Percentiles rank a stretch among this genome's conserved stretches.
Conservation (phyloP, 2,797 vertebrate species). For the Pseudomugil tenellus region DNA sequence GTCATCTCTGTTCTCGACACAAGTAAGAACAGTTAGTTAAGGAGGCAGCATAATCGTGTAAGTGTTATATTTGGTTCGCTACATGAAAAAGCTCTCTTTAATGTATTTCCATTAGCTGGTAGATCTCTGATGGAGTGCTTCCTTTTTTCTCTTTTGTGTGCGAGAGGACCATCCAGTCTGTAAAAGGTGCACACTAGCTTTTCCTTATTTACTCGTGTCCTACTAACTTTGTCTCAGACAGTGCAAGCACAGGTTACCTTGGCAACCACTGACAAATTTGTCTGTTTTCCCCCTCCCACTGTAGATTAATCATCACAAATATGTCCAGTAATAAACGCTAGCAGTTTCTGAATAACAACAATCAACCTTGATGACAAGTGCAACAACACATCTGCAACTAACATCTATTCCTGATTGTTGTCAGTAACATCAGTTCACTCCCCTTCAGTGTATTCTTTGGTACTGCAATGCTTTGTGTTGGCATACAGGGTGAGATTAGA, state of each 20-base stretch:
- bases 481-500: slow-evolving; percentile 24
- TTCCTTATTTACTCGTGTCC: slow-evolving; percentile 29
- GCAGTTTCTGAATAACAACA: background rate
- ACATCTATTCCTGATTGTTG: background rate
- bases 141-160: slow-evolving; percentile 6
- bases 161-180: slow-evolving; percentile 23
- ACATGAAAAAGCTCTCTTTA: slow-evolving; percentile 14
- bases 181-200: slow-evolving; percentile 37
- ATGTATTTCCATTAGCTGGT: slow-evolving; percentile 8
- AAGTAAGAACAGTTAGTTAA: slow-evolving; percentile 36
- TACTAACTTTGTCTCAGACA: slow-evolving; percentile 50
- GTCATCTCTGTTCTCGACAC: slow-evolving; percentile 40
- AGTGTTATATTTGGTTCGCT: slow-evolving; percentile 16
- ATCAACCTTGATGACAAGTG: slow-evolving; percentile 6
- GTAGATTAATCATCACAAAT: slow-evolving; percentile 39
- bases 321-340: slow-evolving; percentile 19
- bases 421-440: background rate
- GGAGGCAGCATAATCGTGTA: slow-evolving; percentile 23
- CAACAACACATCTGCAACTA: background rate
- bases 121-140: background rate
- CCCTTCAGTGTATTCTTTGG: background rate
- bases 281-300: background rate
- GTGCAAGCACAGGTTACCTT: slow-evolving; percentile 46
- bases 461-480: slow-evolving; percentile 17
- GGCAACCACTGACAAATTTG: slow-evolving; percentile 54